Percentiles rank a stretch among this genome's conserved stretches.
Conservation (phyloP, 2,113 vertebrate genomes). For the Oncorhynchus tshawytscha region DNA sequence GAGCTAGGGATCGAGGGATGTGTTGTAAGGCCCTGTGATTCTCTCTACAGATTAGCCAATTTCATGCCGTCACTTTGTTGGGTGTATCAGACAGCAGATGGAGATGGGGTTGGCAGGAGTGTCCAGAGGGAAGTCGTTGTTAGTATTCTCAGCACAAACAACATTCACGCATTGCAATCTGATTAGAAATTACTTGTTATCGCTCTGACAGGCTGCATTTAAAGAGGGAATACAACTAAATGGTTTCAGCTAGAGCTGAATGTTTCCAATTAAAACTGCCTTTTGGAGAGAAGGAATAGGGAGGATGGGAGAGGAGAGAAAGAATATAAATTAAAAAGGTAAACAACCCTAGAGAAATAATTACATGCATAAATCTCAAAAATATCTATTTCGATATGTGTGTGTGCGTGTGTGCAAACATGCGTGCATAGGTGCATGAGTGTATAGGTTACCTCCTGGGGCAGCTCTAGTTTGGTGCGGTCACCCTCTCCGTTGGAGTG, state of each 20-base stretch:
- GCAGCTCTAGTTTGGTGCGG: slow-evolving; percentile 91
- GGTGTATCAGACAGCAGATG: neutral
- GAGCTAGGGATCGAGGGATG: neutral
- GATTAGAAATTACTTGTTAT: slow-evolving; percentile 11
- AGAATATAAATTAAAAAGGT: neutral
- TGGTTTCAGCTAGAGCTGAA: neutral
- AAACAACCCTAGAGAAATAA: neutral
- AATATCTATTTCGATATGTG: neutral
- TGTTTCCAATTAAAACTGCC: neutral
- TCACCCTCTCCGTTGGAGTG: slow-evolving; percentile 94
- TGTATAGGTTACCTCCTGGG: slow-evolving; percentile 80
- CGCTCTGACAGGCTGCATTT: neutral
- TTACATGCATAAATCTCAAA: neutral
- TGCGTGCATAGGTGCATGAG: too few species aligned
- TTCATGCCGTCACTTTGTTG: neutral
- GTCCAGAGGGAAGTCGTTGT: neutral
- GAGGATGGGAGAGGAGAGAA: neutral
- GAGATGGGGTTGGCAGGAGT: neutral
- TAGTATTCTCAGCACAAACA: neutral
- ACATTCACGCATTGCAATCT: neutral
- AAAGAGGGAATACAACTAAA: neutral
- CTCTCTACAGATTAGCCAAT: neutral
- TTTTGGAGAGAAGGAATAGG: neutral
- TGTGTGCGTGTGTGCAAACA: neutral
- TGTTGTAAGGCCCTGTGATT: slow-evolving; percentile 2